Base-by-base conservation (phyloP, 2,888 invertebrate genomes). In the Cryptosula pallasiana region DNA sequence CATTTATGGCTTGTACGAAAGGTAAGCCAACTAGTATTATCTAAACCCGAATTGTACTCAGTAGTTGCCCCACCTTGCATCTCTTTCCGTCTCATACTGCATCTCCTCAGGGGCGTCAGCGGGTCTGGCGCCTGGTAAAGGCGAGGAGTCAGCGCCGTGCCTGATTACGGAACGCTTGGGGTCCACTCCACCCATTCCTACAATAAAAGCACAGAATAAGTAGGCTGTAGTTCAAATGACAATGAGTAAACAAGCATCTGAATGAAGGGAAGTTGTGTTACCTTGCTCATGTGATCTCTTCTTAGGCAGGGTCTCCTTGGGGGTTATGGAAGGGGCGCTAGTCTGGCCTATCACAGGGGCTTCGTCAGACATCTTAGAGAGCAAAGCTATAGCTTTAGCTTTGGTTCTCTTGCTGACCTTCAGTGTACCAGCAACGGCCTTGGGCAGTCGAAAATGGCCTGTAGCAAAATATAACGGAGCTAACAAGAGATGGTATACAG, bases 381-480 rank as follows among this genome's bases (percentile, higher is more conserved):
- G 2, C 32, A 63, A 13, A 29, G 63, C 63, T 5, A 63, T 5
- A 3, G 32, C 63, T 63, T 32, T 63, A 13, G 63, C 63, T n/a
- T 63, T 63, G 3, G 63, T 32, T 27, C 32, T 63, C 63, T 63
- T 63, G 32, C 63, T 34, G 2, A 63, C 63, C n/a, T 63, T 63
- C 5, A 63, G 13, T 5, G 63, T 63, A n/a, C 63, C 63, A 32
- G 63, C 63, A 29, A 76, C 77, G 2, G 71, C 74, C 29, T 80
- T 78, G 35, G 79, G 76, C 58, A 82, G 73, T 27, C 80, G 75
- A 54, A 78, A 71, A 71, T 80, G 80, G 76, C 80, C 81, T 81
- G 75, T 29, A 73, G 72, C 29, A 72, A 58, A 5, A 45, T 20
- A 45, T 45, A n/a, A n/a, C n/a, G n/a, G 45, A 45, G 45, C 25